Conservation (phyloP, 1,140 invertebrate genomes). For the Drosophila repletoides region DNA sequence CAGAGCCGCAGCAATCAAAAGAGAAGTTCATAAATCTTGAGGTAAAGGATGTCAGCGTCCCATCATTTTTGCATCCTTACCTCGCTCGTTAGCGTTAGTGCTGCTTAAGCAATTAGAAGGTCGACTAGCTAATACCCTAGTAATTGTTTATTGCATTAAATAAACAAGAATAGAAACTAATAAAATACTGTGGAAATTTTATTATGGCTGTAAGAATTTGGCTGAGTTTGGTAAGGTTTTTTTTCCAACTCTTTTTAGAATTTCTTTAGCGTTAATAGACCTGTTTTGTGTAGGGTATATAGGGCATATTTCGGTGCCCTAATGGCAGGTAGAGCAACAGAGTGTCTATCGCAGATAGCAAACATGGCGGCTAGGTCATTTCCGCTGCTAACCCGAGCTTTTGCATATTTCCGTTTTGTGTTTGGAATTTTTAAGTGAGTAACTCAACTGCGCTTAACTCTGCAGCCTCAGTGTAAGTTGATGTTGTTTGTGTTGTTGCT, state of each 20-base stretch:
- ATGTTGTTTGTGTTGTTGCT: constrained; percentile 29
- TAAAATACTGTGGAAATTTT: no score
- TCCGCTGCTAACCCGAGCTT: constrained; percentile 61
- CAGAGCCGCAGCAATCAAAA: constrained; percentile 37
- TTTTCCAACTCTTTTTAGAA: no score
- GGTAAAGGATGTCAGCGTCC: constrained; percentile 33
- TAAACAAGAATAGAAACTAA: no score
- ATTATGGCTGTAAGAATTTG: no score
- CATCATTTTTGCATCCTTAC: constrained; percentile 19
- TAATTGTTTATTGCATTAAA: no score
- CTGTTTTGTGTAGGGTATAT: no score
- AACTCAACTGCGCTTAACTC: constrained; percentile 58
- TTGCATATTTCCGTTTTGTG: constrained; percentile 78
- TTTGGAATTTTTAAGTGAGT: constrained; percentile 75
- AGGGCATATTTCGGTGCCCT: no score
- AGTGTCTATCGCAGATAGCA: constrained; percentile 21
- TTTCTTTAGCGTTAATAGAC: no score
- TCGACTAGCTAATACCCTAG: no score
- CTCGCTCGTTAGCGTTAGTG: constrained; percentile 62
- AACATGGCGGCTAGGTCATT: constrained; percentile 64
- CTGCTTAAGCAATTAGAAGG: no score
- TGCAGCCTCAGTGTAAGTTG: constrained; percentile 29
- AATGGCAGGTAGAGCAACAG: constrained; percentile 25
- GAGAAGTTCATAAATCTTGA: constrained; percentile 21
- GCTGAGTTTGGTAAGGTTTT: no score